Evolutionary conservation across 2,113 vertebrate species (phyloP).

Genomic region (Leptobrachium ailaonicum): DNA sequence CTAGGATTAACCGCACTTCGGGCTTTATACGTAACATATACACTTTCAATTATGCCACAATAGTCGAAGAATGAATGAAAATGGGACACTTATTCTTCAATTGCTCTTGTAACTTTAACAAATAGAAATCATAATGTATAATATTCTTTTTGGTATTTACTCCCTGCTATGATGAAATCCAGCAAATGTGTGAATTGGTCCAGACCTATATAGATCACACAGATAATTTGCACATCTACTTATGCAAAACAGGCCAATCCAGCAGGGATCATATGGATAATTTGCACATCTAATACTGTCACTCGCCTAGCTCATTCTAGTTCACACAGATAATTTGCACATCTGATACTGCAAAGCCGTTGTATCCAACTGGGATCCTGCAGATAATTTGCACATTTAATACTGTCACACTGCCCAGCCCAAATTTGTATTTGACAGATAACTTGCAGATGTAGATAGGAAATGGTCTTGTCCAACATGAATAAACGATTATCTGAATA

Average conservation of each 20-base stretch:
- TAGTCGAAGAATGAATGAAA: too few species aligned
- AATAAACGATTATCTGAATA: too few species aligned
- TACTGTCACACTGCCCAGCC: not conserved
- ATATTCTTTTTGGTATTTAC: too few species aligned
- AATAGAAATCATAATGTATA: too few species aligned
- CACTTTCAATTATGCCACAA: too few species aligned
- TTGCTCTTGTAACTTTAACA: too few species aligned
- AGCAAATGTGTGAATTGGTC: not conserved
- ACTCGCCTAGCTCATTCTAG: not conserved
- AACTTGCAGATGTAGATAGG: not conserved
- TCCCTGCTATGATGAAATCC: too few species aligned
- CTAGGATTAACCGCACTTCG: too few species aligned
- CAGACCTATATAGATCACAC: not conserved
- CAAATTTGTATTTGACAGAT: slow-evolving; percentile 4
- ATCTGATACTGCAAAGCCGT: not conserved
- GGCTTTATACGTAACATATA: too few species aligned
- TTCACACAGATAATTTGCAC: slow-evolving; percentile 7
- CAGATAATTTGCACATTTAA: slow-evolving; percentile 18
- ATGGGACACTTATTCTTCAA: too few species aligned
- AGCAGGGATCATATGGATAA: not conserved
- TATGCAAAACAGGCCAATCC: not conserved
- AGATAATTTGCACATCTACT: not conserved
- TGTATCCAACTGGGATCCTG: not conserved
- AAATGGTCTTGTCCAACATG: too few species aligned
- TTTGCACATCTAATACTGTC: slow-evolving; percentile 29